Base-by-base conservation (phyloP, 2,797 vertebrate species). In the Sebastes kiyomatsui region DNA sequence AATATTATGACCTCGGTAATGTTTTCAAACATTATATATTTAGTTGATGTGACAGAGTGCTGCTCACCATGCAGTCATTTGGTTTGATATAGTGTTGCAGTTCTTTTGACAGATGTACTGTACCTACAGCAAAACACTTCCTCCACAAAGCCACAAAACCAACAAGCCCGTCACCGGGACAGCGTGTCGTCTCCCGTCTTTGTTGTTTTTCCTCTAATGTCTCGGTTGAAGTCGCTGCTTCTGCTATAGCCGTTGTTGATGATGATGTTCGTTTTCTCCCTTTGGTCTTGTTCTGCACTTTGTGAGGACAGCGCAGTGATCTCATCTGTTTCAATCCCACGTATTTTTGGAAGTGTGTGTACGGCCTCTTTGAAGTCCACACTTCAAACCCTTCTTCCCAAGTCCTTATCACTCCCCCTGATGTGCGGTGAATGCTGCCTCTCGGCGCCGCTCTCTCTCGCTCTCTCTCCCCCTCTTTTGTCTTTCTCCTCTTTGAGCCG, bases 331-430 rank as follows among this genome's bases (percentile, higher is more conserved):
- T 94, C 85, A 82, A 88, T 92, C 87, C 87, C 92, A 92, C 86
- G 72, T 93, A 92, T 93, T 93, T 92, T 91, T 90, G 88, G 90
- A 90, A 83, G 90, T 86, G 89, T 86, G 86, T 78, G 85, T 77
- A 65, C 69, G 49, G 78, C 66, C 82, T 87, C 92, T 94, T 94
- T 94, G 92, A 94, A 93, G 93, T 93, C 91, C 89, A 74, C 87
- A 93, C 94, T 94, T 94, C 92, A 94, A 94, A 92, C 90, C 92
- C 85, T 93, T 92, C 90, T 92, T 90, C 82, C 87, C 84, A 83
- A 92, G 91, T 93, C 91, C 94, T 92, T 94, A 93, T 95, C 93
- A 85, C 88, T 93, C 88, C 89, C 86, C 91, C 90, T 90, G 91
- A 94, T 93, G 92, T 91, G 92, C 85, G 90, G 85, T 93, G 91